phyloP scores from a whole-genome alignment of 2,888 invertebrate species.

The Pyrgus malvae region DNA sequence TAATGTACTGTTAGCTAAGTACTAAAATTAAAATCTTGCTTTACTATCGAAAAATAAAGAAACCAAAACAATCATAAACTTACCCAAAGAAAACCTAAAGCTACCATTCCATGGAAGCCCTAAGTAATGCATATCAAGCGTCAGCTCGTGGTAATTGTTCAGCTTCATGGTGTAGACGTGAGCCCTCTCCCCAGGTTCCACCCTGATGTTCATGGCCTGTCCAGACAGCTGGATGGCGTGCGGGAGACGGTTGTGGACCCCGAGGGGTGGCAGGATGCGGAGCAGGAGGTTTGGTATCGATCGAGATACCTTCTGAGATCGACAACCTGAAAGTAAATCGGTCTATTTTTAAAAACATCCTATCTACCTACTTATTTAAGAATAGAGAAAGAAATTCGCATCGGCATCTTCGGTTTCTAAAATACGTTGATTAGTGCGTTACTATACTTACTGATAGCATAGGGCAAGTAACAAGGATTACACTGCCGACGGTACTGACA shows the following conservation, averaged over 20 bases:
- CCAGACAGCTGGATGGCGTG: constrained; percentile 82
- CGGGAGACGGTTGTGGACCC: constrained; percentile 89
- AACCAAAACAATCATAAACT: constrained; percentile 7
- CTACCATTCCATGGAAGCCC: constrained; percentile 87
- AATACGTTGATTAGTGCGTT: too few relatives aligned
- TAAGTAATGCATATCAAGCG: constrained; percentile 82
- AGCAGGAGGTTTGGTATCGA: constrained; percentile 88
- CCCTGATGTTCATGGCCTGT: constrained; percentile 66
- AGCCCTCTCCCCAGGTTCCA: constrained; percentile 87
- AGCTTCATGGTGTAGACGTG: constrained; percentile 86
- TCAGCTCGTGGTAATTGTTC: constrained; percentile 76
- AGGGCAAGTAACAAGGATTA: too few relatives aligned
- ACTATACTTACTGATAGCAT: too few relatives aligned
- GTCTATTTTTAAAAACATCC: not conserved
- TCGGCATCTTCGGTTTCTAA: too few relatives aligned
- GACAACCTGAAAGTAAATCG: constrained; percentile 52
- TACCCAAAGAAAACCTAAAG: constrained; percentile 84
- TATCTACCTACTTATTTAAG: too few relatives aligned
- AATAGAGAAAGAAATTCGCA: not conserved
- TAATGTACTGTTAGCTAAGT: too few relatives aligned
- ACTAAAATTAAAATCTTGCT: too few relatives aligned
- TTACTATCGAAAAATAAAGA: too few relatives aligned
- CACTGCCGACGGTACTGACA: too few relatives aligned
- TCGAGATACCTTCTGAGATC: constrained; percentile 63
- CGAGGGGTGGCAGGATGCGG: constrained; percentile 87